Conservation (phyloP, 2,113 vertebrate genomes). For the Philantomba maxwellii region DNA sequence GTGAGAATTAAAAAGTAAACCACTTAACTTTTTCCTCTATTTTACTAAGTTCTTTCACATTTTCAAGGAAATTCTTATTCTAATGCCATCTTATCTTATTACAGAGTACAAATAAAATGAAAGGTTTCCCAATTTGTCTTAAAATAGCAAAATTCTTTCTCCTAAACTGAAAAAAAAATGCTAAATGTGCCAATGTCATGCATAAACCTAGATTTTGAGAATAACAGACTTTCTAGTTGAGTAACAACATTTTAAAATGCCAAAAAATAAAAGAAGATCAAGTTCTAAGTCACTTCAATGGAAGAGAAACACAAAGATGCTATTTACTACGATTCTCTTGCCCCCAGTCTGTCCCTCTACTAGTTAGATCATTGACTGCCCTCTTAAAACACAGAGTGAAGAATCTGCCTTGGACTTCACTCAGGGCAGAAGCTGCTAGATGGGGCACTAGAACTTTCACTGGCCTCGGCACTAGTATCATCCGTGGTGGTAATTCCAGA, state of each 20-base stretch:
- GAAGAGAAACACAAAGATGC: neutral
- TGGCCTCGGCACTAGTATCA: neutral
- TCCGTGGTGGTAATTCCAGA: neutral
- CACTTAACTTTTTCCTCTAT: neutral
- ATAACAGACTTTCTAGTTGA: neutral
- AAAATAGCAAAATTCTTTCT: neutral
- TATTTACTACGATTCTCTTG: neutral
- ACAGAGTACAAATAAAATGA: neutral
- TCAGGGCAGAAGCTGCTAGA: neutral
- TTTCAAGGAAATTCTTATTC: neutral
- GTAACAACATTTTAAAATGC: neutral
- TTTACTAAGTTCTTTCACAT: neutral
- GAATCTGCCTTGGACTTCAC: neutral
- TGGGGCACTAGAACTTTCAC: neutral
- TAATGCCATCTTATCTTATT: neutral
- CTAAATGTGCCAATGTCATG: neutral
- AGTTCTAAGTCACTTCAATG: neutral
- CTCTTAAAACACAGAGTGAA: neutral
- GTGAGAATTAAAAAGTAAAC: neutral
- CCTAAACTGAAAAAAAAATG: neutral
- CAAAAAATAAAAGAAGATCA: neutral
- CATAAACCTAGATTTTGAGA: neutral
- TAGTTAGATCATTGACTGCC: neutral
- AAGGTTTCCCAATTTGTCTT: neutral
- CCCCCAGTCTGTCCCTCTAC: neutral